Evolutionary conservation across 2,888 invertebrate species (phyloP), one percentile per base, ranked within the genome.

Genomic region (Sarcophaga variegata): DNA sequence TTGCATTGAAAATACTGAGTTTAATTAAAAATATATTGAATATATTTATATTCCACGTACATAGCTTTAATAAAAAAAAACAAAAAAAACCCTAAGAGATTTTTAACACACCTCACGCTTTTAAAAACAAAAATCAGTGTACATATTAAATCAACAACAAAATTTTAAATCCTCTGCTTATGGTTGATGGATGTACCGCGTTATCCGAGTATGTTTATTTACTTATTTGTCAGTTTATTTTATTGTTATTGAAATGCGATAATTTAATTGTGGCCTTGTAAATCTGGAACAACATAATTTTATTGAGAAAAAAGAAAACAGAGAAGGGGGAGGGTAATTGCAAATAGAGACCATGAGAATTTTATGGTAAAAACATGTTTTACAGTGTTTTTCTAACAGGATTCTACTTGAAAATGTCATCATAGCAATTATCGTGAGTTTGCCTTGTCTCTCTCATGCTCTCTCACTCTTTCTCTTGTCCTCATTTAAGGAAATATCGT

Each of bases 331-430:
- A 63, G 79, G 83, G 70, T 69, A 60, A 80, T 14, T 45, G 59
- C 59, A 64, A n/a, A 45, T 64, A 67, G 47, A 22, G 71, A 78
- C 71, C 80, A 64, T 85, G 84, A 62, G 84, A 85, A 71, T 83
- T 74, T 67, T 76, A 25, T 64, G 22, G 74, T 80, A 92, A 91
- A 91, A 90, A 91, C 91, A 90, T 92, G 92, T 93, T 93, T 91
- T 67, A 93, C 92, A 92, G 91, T 92, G 91, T 91, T 92, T 93
- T 78, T 91, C 90, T 92, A 93, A 93, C 92, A 91, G 92, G 93
- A 92, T 93, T 93, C 91, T 91, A 93, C 93, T 93, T 92, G 92
- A 92, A 91, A 90, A 90, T 91, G 93, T 93, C 92, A 91, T 91
- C 76, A 79, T 71, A 76, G 66, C 81, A 84, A 84, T 87, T 87